Conservation (phyloP, 2,888 invertebrate species). For the Rhagium mordax region DNA sequence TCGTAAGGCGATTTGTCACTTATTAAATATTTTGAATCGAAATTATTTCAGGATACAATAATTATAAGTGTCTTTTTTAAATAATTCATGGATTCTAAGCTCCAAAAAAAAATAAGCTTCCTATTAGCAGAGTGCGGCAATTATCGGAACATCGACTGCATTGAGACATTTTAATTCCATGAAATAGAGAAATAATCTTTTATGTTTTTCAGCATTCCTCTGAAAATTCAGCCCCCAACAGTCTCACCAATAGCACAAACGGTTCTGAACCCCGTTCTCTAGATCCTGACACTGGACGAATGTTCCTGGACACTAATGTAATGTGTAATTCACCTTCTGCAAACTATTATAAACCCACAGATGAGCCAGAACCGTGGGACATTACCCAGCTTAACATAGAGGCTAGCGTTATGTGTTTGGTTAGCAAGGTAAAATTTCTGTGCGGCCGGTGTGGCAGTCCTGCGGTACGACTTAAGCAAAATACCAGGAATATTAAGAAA, state of each 20-base stretch:
- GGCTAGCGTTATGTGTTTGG: slow-evolving; percentile 89
- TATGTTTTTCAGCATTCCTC: slow-evolving; percentile 34
- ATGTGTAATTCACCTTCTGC: slow-evolving; percentile 77
- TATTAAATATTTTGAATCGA: too few relatives aligned
- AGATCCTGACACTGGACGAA: slow-evolving; percentile 63
- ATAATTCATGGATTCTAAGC: too few relatives aligned
- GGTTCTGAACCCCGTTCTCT: slow-evolving; percentile 50
- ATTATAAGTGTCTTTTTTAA: too few relatives aligned
- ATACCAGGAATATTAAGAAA: slow-evolving; percentile 53
- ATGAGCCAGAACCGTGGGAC: slow-evolving; percentile 90
- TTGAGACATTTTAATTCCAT: too few relatives aligned
- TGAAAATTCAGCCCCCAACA: slow-evolving; percentile 43
- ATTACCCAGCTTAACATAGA: slow-evolving; percentile 89
- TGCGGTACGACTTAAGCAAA: slow-evolving; percentile 78
- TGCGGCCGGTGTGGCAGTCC: slow-evolving; percentile 83
- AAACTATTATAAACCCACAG: slow-evolving; percentile 85
- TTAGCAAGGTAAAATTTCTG: slow-evolving; percentile 86
- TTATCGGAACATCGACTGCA: too few relatives aligned
- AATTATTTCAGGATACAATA: too few relatives aligned
- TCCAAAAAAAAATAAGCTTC: too few relatives aligned
- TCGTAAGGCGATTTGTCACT: too few relatives aligned
- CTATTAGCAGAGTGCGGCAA: too few relatives aligned
- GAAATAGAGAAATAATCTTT: too few relatives aligned
- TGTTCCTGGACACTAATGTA: slow-evolving; percentile 72
- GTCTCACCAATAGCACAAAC: slow-evolving; percentile 44